Evolutionary conservation across 2,888 invertebrate genomes (phyloP), one percentile per base, ranked within the genome.

Genomic region (Chironomus riparius): DNA sequence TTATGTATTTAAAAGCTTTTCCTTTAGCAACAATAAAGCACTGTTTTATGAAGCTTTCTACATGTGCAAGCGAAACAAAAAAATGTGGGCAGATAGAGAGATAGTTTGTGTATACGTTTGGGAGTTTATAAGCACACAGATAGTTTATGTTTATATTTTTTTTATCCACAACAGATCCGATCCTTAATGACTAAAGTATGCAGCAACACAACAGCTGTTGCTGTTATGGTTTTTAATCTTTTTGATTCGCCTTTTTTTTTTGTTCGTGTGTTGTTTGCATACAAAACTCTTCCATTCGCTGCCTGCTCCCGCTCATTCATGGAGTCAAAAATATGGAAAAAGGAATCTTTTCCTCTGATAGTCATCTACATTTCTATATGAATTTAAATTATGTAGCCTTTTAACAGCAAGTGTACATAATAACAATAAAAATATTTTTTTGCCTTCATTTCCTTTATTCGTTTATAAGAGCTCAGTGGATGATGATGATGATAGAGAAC

Each of bases 341-440:
- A 50, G 15, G 15, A 56, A 56, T 15, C 7, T 10, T 22, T 47
- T 13, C 18, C 3, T 69, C 18, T 18, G 21, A 73, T 22, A 38
- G 74, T 24, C 74, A 74, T 74, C 74, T 74, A 74, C 68, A 74
- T 73, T 73, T 62, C 62, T 56, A 56, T 15, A 56, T 18, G 15
- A 56, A 18, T 56, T 56, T 56, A 18, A 56, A 56, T 56, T 56
- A 56, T 56, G 56, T 56, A 15, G 56, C 56, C 18, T 38, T 38
- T 38, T 38, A 38, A 38, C 38, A 38, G 38, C 38, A 38, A 38
- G 38, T 38, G 38, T 38, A 38, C 38, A 38, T 38, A 38, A 38
- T 38, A 38, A 38, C 38, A 38, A 38, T 38, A 38, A 38, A 38
- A 38, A 38, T 5, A 5, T 28, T 38, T 38, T 38, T 38, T 7